Evolutionary conservation across 2,888 invertebrate species (phyloP).

Genomic region (Pseudococcus longispinus): DNA sequence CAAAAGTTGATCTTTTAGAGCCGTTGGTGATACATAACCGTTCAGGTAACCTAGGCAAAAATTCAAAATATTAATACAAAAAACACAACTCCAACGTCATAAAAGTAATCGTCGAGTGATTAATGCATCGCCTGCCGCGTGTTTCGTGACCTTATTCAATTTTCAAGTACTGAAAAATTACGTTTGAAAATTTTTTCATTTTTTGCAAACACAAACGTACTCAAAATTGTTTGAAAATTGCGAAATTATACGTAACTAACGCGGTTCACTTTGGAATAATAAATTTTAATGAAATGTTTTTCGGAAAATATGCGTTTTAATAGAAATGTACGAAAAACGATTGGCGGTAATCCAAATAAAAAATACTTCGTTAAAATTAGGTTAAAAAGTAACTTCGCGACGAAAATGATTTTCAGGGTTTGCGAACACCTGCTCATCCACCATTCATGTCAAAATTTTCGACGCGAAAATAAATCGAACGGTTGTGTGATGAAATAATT

Average conservation of each 20-base stretch:
- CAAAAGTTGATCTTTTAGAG: slow-evolving; percentile 62
- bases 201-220: background rate
- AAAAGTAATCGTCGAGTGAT: background rate
- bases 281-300: background rate
- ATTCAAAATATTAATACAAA: background rate
- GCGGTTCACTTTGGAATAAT: background rate
- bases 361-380: slow-evolving; percentile 16
- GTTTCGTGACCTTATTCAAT: background rate
- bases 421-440: background rate
- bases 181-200: background rate
- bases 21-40: slow-evolving; percentile 48
- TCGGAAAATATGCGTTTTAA: background rate
- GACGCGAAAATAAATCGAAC: background rate
- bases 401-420: background rate
- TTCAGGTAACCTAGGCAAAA: slow-evolving; percentile 50
- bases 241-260: background rate
- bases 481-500: background rate
- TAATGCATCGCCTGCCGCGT: background rate
- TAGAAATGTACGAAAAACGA: background rate
- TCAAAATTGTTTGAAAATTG: background rate
- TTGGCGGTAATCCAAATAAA: slow-evolving; percentile 12
- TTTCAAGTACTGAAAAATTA: background rate
- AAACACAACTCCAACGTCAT: background rate
- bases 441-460: background rate
- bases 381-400: background rate